phyloP scores from a whole-genome alignment of 2,888 invertebrate species.

The Phlogophora meticulosa region DNA sequence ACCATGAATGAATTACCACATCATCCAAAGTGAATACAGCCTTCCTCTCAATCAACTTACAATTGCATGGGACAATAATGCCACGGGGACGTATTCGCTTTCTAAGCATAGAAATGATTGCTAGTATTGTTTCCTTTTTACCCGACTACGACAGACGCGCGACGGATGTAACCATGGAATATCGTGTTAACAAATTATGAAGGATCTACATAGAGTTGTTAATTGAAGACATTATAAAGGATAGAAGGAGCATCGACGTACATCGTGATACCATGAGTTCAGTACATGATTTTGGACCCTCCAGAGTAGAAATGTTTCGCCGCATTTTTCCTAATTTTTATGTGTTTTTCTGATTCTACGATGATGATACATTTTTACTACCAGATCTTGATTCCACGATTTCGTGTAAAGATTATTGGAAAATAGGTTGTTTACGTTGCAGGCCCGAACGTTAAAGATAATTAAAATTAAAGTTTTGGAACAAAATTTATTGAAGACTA shows the following conservation, averaged over 20 bases:
- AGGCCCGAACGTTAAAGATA: not conserved
- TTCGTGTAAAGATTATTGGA: not conserved
- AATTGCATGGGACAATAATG: constrained; percentile 22
- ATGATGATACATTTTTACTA: not conserved
- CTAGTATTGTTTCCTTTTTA: constrained; percentile 21
- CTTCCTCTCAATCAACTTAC: constrained; percentile 21
- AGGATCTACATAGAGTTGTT: not conserved
- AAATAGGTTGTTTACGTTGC: not conserved
- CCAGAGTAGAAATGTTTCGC: too few species aligned
- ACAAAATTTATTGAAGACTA: not conserved
- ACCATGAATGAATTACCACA: constrained; percentile 43
- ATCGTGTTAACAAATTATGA: not conserved
- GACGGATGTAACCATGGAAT: not conserved
- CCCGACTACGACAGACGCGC: too few species aligned
- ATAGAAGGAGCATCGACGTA: too few species aligned
- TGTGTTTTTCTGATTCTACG: too few species aligned
- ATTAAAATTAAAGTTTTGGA: not conserved
- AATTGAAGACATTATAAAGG: not conserved
- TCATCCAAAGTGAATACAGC: constrained; percentile 16
- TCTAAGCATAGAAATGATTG: constrained; percentile 23
- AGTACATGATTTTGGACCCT: too few species aligned
- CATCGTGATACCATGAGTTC: too few species aligned
- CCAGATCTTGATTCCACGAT: too few species aligned
- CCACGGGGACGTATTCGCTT: constrained; percentile 24
- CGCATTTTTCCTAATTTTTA: too few species aligned